These are phyloP conservation scores for Chrysolina haemoptera DNA, from an alignment of 2,888 invertebrate genomes.

Conservation along the genomic window DNA sequence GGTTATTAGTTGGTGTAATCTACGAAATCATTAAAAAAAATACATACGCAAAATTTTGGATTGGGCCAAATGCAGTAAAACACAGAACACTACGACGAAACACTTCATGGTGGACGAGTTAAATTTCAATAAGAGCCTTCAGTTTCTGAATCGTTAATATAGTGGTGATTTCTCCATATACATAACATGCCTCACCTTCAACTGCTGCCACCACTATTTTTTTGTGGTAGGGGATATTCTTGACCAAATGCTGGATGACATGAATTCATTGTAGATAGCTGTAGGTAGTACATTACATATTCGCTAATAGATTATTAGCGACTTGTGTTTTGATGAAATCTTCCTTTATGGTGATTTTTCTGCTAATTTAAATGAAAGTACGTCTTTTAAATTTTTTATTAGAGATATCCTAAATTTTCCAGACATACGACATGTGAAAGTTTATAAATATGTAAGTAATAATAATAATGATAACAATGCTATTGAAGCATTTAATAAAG, in stretches of 20 bases:
- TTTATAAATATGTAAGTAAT: too few species aligned
- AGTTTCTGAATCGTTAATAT: slow-evolving; percentile 23
- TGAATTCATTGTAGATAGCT: not conserved
- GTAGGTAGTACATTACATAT: not conserved
- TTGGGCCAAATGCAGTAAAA: slow-evolving; percentile 20
- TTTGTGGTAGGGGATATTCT: not conserved
- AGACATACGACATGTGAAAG: too few species aligned
- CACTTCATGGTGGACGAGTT: slow-evolving; percentile 23
- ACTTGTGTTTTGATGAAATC: not conserved
- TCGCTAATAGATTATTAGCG: not conserved
- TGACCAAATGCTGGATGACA: slow-evolving; percentile 3
- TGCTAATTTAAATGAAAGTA: not conserved
- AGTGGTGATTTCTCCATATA: slow-evolving; percentile 25
- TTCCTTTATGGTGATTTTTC: not conserved
- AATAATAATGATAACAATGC: too few species aligned
- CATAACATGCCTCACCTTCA: slow-evolving; percentile 13
- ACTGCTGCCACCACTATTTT: not conserved
- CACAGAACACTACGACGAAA: slow-evolving; percentile 21
- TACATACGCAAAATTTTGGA: slow-evolving; percentile 26
- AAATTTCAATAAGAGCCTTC: slow-evolving; percentile 22
- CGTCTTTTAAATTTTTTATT: not conserved
- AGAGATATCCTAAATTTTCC: too few species aligned
- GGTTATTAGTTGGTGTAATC: not conserved
- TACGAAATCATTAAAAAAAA: not conserved
- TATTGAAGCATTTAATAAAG: too few species aligned